phyloP scores from a whole-genome alignment of 2,113 vertebrate species.

The Tachuris rubrigastra region DNA sequence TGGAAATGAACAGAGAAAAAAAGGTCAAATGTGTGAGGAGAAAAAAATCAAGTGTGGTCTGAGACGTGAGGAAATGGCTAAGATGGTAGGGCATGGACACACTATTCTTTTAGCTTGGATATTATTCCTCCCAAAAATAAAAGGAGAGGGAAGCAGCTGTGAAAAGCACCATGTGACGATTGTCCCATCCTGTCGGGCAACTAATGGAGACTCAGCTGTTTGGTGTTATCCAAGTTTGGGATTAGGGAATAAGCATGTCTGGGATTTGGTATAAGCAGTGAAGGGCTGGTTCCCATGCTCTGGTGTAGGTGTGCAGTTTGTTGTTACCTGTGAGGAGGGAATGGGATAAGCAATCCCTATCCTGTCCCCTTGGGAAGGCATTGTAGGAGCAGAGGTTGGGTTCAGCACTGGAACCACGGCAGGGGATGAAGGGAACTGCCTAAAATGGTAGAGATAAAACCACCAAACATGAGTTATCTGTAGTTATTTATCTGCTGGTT shows the following conservation, averaged over 20 bases:
- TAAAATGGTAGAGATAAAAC: fast-evolving
- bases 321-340: background rate
- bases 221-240: background rate
- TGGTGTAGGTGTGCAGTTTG: background rate
- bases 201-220: background rate
- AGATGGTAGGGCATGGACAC: background rate
- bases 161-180: background rate
- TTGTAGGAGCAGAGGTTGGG: background rate
- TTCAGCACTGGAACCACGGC: background rate
- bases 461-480: fast-evolving
- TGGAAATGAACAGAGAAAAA: background rate
- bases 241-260: background rate
- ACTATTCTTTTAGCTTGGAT: background rate
- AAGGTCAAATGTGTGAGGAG: background rate
- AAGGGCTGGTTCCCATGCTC: background rate
- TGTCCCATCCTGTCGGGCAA: background rate
- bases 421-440: background rate
- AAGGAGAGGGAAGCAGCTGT: background rate
- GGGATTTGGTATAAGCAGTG: background rate
- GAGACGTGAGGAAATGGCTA: background rate
- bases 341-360: background rate
- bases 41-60: background rate
- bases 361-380: too few relatives aligned
- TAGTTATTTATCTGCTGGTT: background rate
- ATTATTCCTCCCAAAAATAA: background rate